A percentile compares a stretch with the other conserved stretches of the same genome.
Conservation (phyloP, 2,113 vertebrate species). For the Centropus bengalensis region DNA sequence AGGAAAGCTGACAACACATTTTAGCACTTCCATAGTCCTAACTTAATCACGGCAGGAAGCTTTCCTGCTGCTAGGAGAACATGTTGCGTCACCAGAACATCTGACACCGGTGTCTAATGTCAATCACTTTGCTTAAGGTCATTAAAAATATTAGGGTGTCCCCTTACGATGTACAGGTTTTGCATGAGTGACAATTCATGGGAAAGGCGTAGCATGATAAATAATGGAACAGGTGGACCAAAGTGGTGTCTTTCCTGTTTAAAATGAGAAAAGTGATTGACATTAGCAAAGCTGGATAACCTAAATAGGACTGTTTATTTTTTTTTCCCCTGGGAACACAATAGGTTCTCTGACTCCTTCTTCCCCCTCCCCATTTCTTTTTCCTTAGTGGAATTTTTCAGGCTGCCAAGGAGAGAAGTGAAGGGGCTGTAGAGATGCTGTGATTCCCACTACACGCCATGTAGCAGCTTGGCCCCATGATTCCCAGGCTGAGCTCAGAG, state of each 20-base stretch:
- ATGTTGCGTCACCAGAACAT: slow-evolving; percentile 84
- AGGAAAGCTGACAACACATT: slow-evolving; percentile 89
- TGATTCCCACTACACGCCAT: neutral
- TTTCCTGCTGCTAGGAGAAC: slow-evolving; percentile 78
- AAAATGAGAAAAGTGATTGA: slow-evolving; percentile 66
- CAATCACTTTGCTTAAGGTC: slow-evolving; percentile 85
- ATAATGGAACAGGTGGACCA: slow-evolving; percentile 86
- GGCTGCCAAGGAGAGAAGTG: neutral
- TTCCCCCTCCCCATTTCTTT: neutral
- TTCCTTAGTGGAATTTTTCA: neutral
- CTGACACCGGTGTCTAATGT: slow-evolving; percentile 84
- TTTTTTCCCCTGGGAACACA: neutral
- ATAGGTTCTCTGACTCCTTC: neutral
- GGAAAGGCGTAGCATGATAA: slow-evolving; percentile 79
- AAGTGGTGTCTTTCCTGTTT: slow-evolving; percentile 72
- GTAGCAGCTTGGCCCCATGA: neutral
- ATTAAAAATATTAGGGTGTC: slow-evolving; percentile 83
- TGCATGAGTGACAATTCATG: slow-evolving; percentile 77
- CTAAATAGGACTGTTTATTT: slow-evolving; percentile 14
- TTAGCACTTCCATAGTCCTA: slow-evolving; percentile 86
- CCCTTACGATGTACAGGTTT: slow-evolving; percentile 79
- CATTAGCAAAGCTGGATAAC: slow-evolving; percentile 24
- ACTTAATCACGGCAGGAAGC: slow-evolving; percentile 80
- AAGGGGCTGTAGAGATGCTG: neutral
- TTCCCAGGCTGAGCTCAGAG: neutral